Evolutionary conservation across 2,113 vertebrate species (phyloP), one percentile per base, ranked within the genome.

Genomic region (Mellivora capensis): DNA sequence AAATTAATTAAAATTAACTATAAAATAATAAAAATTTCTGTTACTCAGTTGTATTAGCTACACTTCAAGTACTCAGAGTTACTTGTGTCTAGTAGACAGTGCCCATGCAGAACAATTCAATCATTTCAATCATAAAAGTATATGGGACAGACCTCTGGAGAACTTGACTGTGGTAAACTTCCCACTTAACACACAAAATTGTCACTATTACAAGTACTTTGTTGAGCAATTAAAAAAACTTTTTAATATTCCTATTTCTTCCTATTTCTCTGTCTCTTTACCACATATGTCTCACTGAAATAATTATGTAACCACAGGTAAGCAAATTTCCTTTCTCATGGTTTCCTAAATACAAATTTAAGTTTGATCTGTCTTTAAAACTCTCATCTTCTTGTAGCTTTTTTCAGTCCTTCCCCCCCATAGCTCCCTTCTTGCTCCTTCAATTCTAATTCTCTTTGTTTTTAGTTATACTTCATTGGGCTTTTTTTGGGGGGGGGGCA

Each of bases 1-100:
- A 94, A 97, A 61, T 91, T 83, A 57, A 64, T 34, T 85, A 59
- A 84, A 57, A 67, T 84, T 74, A 87, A 89, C 39, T 86, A 59
- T 27, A 76, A 94, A 54, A 86, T 96, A 77, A 92, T 72, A 52
- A 64, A 76, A 67, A 47, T 44, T 72, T 61, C 23, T 47, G 8
- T 85, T 76, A 27, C 11, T 84, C 25, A 17, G 4, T 90, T 27
- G 13, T 64, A 92, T 42, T 72, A 87, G 47, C 34, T 17, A 27
- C 31, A 89, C 59, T 87, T 57, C 31, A 17, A 34, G 23, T 23
- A 10, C 15, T 94, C 80, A 87, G 29, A 74, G 44, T 3, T 57
- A 44, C 80, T 59, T 71, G 6, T 10, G 1, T 3, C 39, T 81
- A 14, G 74, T 47, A 57, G 90, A 67, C 18, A 29, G 31, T 12